Conservation (phyloP, 2,113 vertebrate species). For the Cisticola juncidis region DNA sequence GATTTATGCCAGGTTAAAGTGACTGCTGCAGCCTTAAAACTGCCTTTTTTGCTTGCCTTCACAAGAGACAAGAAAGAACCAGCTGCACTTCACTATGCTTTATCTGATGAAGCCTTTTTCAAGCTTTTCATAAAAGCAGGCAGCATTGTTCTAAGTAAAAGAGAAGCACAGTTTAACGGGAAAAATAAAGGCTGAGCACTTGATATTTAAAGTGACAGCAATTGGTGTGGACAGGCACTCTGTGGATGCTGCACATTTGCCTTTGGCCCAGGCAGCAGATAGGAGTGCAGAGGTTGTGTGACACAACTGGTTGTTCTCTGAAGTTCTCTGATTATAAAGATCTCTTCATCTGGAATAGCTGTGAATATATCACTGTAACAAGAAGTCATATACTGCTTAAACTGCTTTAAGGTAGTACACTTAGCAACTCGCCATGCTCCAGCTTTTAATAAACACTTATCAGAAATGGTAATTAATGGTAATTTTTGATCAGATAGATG, state of each 20-base stretch:
- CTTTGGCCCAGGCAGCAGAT: neutral
- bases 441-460: slow-evolving; percentile 10
- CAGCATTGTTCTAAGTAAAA: neutral
- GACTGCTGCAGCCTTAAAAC: neutral
- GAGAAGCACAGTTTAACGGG: neutral
- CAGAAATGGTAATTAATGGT: neutral
- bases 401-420: neutral
- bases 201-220: neutral
- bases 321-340: neutral
- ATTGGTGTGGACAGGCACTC: neutral
- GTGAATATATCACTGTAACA: neutral
- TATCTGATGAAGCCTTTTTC: neutral
- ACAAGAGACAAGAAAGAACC: neutral
- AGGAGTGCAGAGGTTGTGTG: neutral
- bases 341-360: neutral
- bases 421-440: neutral
- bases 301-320: neutral
- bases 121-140: neutral
- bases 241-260: neutral
- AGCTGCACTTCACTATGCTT: neutral
- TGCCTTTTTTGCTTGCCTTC: neutral
- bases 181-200: neutral
- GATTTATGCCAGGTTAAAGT: neutral
- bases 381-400: neutral
- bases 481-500: neutral